Conservation (phyloP, 2,888 invertebrate species). For the Hirtodrosophila trivittata region DNA sequence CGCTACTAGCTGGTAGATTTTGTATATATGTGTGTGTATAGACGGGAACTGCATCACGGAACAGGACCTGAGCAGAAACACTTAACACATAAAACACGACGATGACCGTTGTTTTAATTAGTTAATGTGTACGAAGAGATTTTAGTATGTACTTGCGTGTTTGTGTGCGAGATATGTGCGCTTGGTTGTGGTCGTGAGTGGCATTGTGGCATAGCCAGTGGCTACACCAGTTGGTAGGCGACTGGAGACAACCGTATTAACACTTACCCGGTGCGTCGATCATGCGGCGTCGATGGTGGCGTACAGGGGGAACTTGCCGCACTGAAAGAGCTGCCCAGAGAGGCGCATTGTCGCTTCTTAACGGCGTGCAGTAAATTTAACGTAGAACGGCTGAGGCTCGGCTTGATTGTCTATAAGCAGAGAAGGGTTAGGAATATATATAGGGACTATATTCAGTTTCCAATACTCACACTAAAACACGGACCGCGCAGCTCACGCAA, state of each 20-base stretch:
- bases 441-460: background rate
- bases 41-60: slow-evolving; percentile 5
- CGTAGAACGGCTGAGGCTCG: slow-evolving; percentile 83
- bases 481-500: slow-evolving; percentile 94
- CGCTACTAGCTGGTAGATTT: background rate
- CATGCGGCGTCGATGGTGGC: slow-evolving; percentile 84
- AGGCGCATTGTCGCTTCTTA: slow-evolving; percentile 83
- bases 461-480: slow-evolving; percentile 88
- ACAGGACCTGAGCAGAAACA: slow-evolving; percentile 13
- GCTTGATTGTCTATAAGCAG: slow-evolving; percentile 83
- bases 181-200: slow-evolving; percentile 20
- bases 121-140: slow-evolving; percentile 28
- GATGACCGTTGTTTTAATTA: slow-evolving; percentile 26
- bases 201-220: background rate
- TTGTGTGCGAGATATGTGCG: slow-evolving; percentile 17
- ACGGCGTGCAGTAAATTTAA: slow-evolving; percentile 83
- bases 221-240: slow-evolving; percentile 26
- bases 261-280: slow-evolving; percentile 83
- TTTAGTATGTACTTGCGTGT: slow-evolving; percentile 27
- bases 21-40: background rate
- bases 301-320: slow-evolving; percentile 84
- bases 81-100: slow-evolving; percentile 18
- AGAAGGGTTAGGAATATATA: background rate
- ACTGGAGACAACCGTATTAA: background rate
- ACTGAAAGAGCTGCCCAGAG: slow-evolving; percentile 83